Conservation (phyloP, 2,888 invertebrate genomes). For the Melitaea athalia region DNA sequence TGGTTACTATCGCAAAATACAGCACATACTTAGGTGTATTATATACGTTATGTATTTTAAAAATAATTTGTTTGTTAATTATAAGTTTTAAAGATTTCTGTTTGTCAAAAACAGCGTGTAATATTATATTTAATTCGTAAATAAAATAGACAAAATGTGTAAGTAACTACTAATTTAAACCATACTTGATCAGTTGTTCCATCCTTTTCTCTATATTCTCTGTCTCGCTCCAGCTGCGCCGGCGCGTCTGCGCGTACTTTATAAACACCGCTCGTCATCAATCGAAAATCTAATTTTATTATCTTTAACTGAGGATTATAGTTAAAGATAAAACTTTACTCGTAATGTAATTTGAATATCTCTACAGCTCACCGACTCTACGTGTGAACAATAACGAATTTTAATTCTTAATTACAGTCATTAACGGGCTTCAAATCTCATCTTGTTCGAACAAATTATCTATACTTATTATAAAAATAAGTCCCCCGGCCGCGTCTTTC, state of each 20-base stretch:
- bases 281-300: constrained; percentile 38
- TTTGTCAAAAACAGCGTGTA: background rate
- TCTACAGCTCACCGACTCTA: background rate
- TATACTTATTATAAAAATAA: too few relatives aligned
- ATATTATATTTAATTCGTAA: background rate
- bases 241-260: constrained; percentile 59
- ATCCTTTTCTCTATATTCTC: constrained; percentile 44
- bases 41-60: too few relatives aligned
- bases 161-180: constrained; percentile 19
- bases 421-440: background rate
- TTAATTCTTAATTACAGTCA: background rate
- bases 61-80: background rate
- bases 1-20: too few relatives aligned
- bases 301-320: constrained; percentile 34
- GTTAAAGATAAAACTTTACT: constrained; percentile 12
- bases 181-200: constrained; percentile 27
- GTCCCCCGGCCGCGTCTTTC: too few relatives aligned
- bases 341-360: background rate
- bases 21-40: background rate
- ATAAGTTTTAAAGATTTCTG: background rate
- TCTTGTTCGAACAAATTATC: background rate
- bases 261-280: constrained; percentile 32
- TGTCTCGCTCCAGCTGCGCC: constrained; percentile 62
- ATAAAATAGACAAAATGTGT: constrained; percentile 8
- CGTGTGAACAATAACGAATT: constrained; percentile 1